Evolutionary conservation across 1,140 invertebrate species (phyloP).

Genomic region (Ericerus pela): DNA sequence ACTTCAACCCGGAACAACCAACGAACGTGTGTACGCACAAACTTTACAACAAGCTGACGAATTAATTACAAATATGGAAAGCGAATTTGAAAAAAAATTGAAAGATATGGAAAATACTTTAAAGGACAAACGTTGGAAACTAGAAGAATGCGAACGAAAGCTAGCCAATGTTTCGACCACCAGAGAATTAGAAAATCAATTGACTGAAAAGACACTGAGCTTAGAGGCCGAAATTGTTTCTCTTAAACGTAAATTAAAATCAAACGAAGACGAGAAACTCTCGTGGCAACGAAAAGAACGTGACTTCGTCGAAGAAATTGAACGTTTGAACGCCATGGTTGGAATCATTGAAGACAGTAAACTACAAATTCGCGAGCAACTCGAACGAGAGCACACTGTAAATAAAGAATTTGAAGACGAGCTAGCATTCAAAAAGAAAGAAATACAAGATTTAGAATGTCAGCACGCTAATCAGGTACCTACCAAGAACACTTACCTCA

Average conservation of each 20-base stretch:
- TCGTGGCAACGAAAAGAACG: constrained; percentile 15
- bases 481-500: constrained; percentile 7
- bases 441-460: constrained; percentile 17
- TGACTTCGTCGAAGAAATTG: constrained; percentile 19
- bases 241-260: constrained; percentile 15
- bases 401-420: constrained; percentile 18
- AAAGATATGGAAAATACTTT: constrained; percentile 30
- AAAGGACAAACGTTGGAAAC: constrained; percentile 23
- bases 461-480: constrained; percentile 6
- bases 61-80: constrained; percentile 53
- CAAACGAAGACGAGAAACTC: constrained; percentile 22
- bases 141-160: constrained; percentile 16
- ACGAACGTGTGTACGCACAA: constrained; percentile 49
- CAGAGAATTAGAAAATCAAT: constrained; percentile 16
- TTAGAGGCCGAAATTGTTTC: constrained; percentile 15
- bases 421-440: constrained; percentile 17
- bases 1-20: too few relatives aligned
- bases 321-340: constrained; percentile 17
- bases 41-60: constrained; percentile 57
- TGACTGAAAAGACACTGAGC: constrained; percentile 14
- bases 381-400: constrained; percentile 15
- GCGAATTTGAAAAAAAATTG: constrained; percentile 39
- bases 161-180: constrained; percentile 14
- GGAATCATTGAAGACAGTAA: constrained; percentile 17
- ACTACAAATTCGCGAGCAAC: constrained; percentile 11